Evolutionary conservation across 2,113 vertebrate genomes (phyloP).

Genomic region (Festucalex cinctus): DNA sequence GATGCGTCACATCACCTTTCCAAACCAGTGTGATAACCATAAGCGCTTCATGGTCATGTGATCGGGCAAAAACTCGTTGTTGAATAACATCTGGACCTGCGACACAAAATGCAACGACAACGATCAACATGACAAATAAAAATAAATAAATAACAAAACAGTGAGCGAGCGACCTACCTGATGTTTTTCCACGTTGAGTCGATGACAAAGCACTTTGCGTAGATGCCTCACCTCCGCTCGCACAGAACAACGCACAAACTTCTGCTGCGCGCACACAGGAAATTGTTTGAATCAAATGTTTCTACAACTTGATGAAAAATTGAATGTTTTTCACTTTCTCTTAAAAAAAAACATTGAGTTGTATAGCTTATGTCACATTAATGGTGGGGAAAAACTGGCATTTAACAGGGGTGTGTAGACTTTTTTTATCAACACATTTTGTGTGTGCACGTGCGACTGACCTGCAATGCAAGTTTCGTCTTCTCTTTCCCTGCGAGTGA

Average conservation of each 20-base stretch:
- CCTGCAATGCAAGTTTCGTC: constrained; percentile 85
- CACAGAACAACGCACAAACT: constrained; percentile 91
- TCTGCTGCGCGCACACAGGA: constrained; percentile 75
- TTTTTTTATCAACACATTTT: neutral
- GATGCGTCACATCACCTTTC: constrained; percentile 64
- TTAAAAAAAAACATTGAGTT: no score
- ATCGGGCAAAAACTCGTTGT: constrained; percentile 79
- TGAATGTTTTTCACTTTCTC: no score
- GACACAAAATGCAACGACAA: neutral
- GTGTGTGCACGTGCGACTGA: constrained; percentile 52
- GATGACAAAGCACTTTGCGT: constrained; percentile 87
- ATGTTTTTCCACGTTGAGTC: constrained; percentile 83
- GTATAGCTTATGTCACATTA: no score
- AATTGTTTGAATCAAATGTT: neutral
- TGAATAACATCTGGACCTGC: constrained; percentile 81
- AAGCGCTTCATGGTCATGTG: constrained; percentile 82
- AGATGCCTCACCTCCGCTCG: constrained; percentile 91
- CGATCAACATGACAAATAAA: neutral
- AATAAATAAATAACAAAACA: neutral
- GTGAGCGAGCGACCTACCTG: constrained; percentile 70
- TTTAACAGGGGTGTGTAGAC: neutral
- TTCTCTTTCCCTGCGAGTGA: constrained; percentile 86
- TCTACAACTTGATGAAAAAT: neutral
- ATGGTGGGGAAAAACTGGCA: neutral
- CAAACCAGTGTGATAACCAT: constrained; percentile 81